phyloP scores from a whole-genome alignment of 1,140 invertebrate genomes.

The Drosophila ogumai region DNA sequence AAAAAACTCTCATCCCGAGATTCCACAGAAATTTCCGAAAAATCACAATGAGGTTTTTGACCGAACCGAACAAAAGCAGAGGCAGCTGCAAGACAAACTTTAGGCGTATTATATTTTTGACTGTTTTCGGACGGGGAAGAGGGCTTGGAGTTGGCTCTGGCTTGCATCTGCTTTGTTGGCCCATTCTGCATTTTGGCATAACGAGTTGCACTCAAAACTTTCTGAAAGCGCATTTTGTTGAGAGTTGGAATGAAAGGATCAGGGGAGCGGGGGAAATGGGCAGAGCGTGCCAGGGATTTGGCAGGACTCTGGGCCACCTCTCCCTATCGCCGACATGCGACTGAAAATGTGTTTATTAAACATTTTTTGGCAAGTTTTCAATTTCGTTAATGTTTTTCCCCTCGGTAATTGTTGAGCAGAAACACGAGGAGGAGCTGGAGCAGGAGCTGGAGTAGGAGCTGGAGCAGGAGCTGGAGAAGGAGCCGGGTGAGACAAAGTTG shows the following conservation, averaged over 20 bases:
- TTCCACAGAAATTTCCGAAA: conserved; percentile 44
- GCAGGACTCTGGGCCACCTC: conserved; percentile 1
- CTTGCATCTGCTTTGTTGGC: conserved; percentile 42
- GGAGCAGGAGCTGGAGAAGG: neutral
- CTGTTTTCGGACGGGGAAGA: conserved; percentile 1
- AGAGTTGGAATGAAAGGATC: conserved; percentile 4
- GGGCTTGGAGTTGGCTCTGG: conserved; percentile 17
- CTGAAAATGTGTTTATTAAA: conserved; percentile 72
- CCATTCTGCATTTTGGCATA: conserved; percentile 60
- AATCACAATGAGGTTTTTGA: conserved; percentile 45
- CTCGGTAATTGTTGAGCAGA: conserved; percentile 18
- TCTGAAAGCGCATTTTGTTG: conserved; percentile 54
- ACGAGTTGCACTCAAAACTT: conserved; percentile 73
- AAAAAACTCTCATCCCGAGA: conserved; percentile 25
- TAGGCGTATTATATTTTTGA: conserved; percentile 44
- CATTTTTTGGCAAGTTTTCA: conserved; percentile 79
- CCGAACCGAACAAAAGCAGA: conserved; percentile 36
- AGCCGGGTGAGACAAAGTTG: neutral
- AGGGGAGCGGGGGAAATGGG: neutral
- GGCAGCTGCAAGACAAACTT: conserved; percentile 60
- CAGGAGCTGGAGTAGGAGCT: neutral
- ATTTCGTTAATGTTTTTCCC: conserved; percentile 71
- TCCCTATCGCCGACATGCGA: conserved; percentile 17
- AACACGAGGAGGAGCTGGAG: conserved; percentile 5
- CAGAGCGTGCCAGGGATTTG: conserved; percentile 25